Percentiles rank a stretch among this genome's conserved stretches.
Evolutionary conservation across 2,113 vertebrate genomes (phyloP).

Genomic region (Rhinoderma darwinii): DNA sequence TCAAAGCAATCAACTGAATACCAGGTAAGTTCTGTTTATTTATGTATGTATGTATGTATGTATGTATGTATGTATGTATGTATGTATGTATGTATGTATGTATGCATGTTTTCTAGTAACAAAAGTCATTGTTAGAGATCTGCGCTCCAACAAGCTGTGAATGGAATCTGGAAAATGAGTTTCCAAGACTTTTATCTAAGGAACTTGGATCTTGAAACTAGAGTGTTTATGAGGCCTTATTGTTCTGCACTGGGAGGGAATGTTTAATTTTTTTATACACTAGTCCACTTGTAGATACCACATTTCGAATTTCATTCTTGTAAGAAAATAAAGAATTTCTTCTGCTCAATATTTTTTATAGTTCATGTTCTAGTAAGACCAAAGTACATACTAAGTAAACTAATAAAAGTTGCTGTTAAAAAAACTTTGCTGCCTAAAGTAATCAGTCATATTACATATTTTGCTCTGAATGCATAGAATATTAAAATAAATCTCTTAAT

Average conservation of each 20-base stretch:
- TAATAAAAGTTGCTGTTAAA: neutral
- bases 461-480: neutral
- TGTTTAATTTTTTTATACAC: constrained; percentile 33
- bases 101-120: neutral
- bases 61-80: neutral
- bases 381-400: neutral
- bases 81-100: neutral
- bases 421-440: neutral
- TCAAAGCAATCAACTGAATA: too few species aligned
- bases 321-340: neutral
- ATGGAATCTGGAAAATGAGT: constrained; percentile 31
- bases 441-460: neutral
- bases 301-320: neutral
- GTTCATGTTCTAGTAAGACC: neutral
- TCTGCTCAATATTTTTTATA: constrained; percentile 3
- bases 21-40: neutral
- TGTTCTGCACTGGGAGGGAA: constrained; percentile 32
- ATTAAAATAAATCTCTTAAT: neutral
- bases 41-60: neutral
- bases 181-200: constrained; percentile 29
- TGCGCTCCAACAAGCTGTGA: constrained; percentile 1
- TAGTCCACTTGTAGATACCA: neutral
- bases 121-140: constrained; percentile 16
- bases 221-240: constrained; percentile 3
- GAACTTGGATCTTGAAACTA: constrained; percentile 30